A percentile compares a stretch with the other conserved stretches of the same genome.
phyloP scores from a whole-genome alignment of 2,888 invertebrate genomes.

The Panzeria rudis region DNA sequence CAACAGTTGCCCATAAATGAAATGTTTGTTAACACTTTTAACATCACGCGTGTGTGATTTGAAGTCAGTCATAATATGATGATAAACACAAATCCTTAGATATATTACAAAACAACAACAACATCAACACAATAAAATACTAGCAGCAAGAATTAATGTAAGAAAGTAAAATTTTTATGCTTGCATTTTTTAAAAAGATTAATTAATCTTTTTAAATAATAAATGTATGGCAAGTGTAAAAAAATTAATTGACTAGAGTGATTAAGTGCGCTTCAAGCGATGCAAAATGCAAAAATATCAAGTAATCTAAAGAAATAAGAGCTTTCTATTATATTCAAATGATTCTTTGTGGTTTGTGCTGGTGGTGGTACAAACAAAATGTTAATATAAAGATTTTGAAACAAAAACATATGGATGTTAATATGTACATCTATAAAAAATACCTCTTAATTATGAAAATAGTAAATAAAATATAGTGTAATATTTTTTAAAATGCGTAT shows the following conservation, averaged over 20 bases:
- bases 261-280: neutral
- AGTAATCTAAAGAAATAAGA: neutral
- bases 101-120: constrained; percentile 5
- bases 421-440: no score
- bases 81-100: constrained; percentile 44
- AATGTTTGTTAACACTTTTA: constrained; percentile 16
- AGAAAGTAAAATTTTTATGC: constrained; percentile 3
- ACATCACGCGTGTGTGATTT: constrained; percentile 40
- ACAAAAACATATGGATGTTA: no score
- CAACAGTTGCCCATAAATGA: constrained; percentile 16
- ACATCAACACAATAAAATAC: constrained; percentile 13
- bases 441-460: neutral
- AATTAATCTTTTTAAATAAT: neutral
- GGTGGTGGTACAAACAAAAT: no score
- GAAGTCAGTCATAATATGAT: constrained; percentile 38
- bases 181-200: neutral
- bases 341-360: neutral
- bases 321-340: constrained; percentile 14
- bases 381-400: no score
- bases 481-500: neutral
- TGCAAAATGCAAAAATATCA: neutral
- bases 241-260: neutral
- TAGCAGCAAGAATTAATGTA: constrained; percentile 48
- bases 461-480: neutral
- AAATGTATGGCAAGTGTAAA: neutral